Conservation (phyloP, 1,140 invertebrate species). For the Coelopa frigida region DNA sequence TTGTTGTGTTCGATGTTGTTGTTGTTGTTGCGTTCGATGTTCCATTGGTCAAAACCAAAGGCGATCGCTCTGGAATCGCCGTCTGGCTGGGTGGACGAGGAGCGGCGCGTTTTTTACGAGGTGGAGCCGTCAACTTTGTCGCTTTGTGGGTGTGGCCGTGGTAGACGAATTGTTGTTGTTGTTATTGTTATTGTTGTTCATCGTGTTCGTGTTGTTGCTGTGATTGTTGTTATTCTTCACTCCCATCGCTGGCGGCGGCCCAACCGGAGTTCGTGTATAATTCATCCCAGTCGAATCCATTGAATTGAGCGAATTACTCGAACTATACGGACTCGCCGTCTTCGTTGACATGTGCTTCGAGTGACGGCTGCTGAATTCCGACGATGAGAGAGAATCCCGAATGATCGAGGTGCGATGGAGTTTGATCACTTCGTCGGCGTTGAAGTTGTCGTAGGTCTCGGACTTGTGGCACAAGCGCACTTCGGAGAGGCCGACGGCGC, state of each 20-base stretch:
- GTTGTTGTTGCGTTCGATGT: background rate
- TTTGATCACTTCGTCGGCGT: slow-evolving; percentile 37
- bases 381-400: slow-evolving; percentile 41
- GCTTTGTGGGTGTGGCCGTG: background rate
- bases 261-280: slow-evolving; percentile 30
- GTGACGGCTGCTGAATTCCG: slow-evolving; percentile 41
- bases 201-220: too few relatives aligned
- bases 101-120: slow-evolving; percentile 38
- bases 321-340: slow-evolving; percentile 42
- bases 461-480: slow-evolving; percentile 40
- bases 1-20: background rate
- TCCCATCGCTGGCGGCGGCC: slow-evolving; percentile 17
- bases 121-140: slow-evolving; percentile 24
- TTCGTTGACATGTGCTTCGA: slow-evolving; percentile 42
- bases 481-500: slow-evolving; percentile 41
- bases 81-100: slow-evolving; percentile 39
- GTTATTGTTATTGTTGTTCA: slow-evolving; percentile 1
- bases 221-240: too few relatives aligned
- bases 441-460: slow-evolving; percentile 39
- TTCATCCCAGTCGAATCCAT: slow-evolving; percentile 43
- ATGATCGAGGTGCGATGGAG: slow-evolving; percentile 31
- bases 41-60: slow-evolving; percentile 17
- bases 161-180: background rate
- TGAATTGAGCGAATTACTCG: slow-evolving; percentile 42
- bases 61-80: slow-evolving; percentile 32